Evolutionary conservation across 2,797 vertebrate genomes (phyloP).

Genomic region (Acanthornis magna): DNA sequence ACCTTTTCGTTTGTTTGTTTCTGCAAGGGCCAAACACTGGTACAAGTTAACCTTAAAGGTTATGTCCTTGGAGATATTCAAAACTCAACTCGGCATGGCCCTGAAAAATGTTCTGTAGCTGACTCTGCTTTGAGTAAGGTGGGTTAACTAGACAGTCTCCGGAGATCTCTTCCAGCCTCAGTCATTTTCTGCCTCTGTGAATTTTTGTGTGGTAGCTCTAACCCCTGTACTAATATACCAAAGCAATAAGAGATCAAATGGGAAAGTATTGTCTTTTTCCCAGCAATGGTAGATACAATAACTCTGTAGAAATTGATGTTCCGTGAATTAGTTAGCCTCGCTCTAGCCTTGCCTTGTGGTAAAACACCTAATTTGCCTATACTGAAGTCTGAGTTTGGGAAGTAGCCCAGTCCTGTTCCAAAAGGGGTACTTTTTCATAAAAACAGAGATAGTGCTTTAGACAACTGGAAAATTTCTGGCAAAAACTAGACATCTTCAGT

Average conservation of each 20-base stretch:
- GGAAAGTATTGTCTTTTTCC: background rate
- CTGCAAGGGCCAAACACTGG: background rate
- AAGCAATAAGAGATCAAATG: background rate
- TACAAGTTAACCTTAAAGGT: background rate
- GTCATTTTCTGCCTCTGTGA: background rate
- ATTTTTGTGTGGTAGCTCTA: background rate
- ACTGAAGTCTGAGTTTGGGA: background rate
- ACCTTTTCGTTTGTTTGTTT: background rate
- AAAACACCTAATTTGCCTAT: background rate
- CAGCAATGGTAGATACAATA: background rate
- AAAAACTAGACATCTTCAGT: background rate
- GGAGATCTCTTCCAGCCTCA: background rate
- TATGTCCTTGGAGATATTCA: background rate
- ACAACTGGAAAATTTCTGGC: background rate
- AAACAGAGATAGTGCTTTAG: background rate
- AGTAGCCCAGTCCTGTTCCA: background rate
- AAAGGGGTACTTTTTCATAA: background rate
- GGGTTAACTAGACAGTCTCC: rapidly evolving
- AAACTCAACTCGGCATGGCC: background rate
- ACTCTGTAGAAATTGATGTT: background rate
- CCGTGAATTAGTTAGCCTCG: background rate
- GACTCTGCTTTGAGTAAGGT: background rate
- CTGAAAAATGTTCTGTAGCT: background rate
- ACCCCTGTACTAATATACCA: background rate
- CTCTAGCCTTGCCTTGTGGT: background rate